Conservation (phyloP, 2,113 vertebrate genomes). For the Nerophis ophidion region DNA sequence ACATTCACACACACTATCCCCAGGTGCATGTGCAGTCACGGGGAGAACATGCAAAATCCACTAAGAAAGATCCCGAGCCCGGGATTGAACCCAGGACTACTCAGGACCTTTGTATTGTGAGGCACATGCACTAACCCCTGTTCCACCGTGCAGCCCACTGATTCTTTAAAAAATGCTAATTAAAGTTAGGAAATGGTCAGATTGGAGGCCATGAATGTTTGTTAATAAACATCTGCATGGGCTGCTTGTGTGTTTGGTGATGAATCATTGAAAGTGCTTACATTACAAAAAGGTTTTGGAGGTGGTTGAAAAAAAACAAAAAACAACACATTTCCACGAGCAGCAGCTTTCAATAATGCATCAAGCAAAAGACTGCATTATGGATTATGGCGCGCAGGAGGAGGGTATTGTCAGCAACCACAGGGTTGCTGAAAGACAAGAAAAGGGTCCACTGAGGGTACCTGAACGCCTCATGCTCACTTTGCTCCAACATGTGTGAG, state of each 20-base stretch:
- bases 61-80: too few species aligned
- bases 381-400: slow-evolving; percentile 49
- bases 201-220: too few species aligned
- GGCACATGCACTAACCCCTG: too few species aligned
- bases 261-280: slow-evolving; percentile 58
- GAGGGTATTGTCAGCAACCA: slow-evolving; percentile 44
- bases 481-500: background rate
- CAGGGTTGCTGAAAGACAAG: slow-evolving; percentile 30
- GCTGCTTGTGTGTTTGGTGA: slow-evolving; percentile 5
- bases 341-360: slow-evolving; percentile 58
- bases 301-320: slow-evolving; percentile 22
- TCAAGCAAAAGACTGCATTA: slow-evolving; percentile 51
- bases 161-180: too few species aligned
- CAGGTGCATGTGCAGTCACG: too few species aligned
- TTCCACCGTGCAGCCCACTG: too few species aligned
- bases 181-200: too few species aligned
- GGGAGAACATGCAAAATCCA: too few species aligned
- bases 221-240: background rate
- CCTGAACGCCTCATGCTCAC: background rate
- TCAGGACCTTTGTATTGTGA: too few species aligned
- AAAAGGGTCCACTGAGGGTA: background rate
- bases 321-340: slow-evolving; percentile 20
- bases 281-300: slow-evolving; percentile 33
- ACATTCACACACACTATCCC: too few species aligned
- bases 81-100: too few species aligned